phyloP scores from a whole-genome alignment of 2,888 invertebrate species.

The Syrista parreyssii region DNA sequence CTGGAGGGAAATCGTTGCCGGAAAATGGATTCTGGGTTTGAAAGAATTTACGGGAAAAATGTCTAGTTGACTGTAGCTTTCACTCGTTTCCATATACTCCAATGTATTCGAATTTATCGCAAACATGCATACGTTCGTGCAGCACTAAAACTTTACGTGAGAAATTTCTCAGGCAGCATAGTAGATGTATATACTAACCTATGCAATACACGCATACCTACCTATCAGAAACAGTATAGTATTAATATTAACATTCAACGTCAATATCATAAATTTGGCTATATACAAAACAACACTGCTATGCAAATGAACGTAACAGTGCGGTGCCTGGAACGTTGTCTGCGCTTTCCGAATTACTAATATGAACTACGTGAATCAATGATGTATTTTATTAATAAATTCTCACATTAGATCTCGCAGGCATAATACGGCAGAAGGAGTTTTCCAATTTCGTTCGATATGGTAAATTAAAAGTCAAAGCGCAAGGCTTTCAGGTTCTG shows the following conservation, averaged over 20 bases:
- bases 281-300: constrained; percentile 23
- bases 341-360: neutral
- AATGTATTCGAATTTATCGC: neutral
- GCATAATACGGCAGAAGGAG: neutral
- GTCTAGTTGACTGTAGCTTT: neutral
- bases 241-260: constrained; percentile 36
- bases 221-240: neutral
- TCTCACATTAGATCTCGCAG: neutral
- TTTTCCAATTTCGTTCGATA: neutral
- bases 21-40: neutral
- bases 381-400: neutral
- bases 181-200: neutral
- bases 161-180: neutral
- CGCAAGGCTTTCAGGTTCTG: neutral
- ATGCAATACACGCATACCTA: neutral
- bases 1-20: neutral
- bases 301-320: constrained; percentile 22
- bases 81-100: neutral
- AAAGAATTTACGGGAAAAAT: neutral
- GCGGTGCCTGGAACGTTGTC: neutral
- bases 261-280: constrained; percentile 38
- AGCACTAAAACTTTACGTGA: neutral
- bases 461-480: neutral
- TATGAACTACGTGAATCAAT: neutral
- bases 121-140: neutral